Evolutionary conservation across 2,797 vertebrate species (phyloP).

Genomic region (Hemitrygon akajei): DNA sequence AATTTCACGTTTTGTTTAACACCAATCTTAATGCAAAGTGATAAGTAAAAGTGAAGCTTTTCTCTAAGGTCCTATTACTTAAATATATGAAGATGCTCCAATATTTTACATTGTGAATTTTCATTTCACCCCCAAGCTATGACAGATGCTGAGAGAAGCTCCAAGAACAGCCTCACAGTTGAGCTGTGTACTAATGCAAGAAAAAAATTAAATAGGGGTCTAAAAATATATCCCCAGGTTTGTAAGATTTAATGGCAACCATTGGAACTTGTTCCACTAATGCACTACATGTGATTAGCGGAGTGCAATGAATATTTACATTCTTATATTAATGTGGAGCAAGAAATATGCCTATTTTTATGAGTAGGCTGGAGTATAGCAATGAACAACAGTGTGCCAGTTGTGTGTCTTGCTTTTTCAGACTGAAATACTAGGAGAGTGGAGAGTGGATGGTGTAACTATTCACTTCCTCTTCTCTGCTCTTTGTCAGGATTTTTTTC

Average conservation of each 20-base stretch:
- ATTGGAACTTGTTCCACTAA: background rate
- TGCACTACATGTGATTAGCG: background rate
- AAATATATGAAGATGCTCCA: background rate
- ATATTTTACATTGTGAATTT: background rate
- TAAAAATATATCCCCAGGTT: background rate
- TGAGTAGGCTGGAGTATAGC: background rate
- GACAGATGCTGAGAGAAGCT: background rate
- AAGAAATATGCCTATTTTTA: background rate
- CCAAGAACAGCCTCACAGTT: background rate
- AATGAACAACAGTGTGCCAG: no score
- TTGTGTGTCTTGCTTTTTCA: no score
- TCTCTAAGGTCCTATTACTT: background rate
- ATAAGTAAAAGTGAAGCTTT: slow-evolving; percentile 8
- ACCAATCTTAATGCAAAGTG: background rate
- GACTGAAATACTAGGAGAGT: slow-evolving; percentile 33
- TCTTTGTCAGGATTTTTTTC: background rate
- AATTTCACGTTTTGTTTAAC: slow-evolving; percentile 30
- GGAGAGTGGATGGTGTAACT: slow-evolving; percentile 39
- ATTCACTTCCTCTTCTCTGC: background rate
- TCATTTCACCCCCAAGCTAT: background rate
- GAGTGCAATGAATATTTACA: background rate
- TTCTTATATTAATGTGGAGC: background rate
- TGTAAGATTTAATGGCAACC: background rate
- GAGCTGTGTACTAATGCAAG: background rate
- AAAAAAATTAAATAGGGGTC: background rate